phyloP scores from a whole-genome alignment of 1,140 invertebrate species.

The Macrobrachium nipponense region DNA sequence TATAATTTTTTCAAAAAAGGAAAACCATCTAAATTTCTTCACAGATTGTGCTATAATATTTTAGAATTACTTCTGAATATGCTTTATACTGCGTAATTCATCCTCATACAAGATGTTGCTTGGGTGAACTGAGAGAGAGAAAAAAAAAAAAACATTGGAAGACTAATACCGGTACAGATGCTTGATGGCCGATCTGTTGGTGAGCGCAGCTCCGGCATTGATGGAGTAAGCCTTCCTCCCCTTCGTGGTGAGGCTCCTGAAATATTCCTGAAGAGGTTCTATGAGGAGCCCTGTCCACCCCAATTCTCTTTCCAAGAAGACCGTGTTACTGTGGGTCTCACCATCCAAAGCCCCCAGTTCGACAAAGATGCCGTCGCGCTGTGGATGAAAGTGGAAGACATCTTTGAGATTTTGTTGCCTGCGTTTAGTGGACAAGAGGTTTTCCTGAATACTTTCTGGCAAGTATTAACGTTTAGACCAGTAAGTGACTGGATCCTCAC shows the following conservation, averaged over 20 bases:
- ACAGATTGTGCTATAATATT: too few relatives aligned
- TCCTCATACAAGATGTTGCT: not conserved
- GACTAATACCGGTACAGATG: not conserved
- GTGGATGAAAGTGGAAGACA: not conserved
- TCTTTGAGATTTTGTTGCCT: not conserved
- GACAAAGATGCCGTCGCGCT: not conserved
- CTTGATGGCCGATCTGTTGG: not conserved
- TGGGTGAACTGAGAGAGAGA: too few relatives aligned
- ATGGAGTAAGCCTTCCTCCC: conserved; percentile 1
- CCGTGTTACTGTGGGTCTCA: not conserved
- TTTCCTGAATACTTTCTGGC: too few relatives aligned
- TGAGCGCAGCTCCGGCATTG: not conserved
- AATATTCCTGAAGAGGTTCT: not conserved
- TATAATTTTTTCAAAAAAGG: too few relatives aligned
- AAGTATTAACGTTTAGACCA: too few relatives aligned
- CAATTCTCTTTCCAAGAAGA: not conserved
- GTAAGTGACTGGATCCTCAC: too few relatives aligned
- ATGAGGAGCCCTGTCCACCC: not conserved
- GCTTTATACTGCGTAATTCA: too few relatives aligned
- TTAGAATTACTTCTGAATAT: too few relatives aligned
- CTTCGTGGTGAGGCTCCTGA: not conserved
- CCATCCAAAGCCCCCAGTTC: conserved; percentile 2
- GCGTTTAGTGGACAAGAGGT: too few relatives aligned
- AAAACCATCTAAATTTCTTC: too few relatives aligned
- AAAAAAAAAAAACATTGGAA: not conserved